phyloP scores from a whole-genome alignment of 2,797 vertebrate genomes.

The Hypotaenidia okinawae region DNA sequence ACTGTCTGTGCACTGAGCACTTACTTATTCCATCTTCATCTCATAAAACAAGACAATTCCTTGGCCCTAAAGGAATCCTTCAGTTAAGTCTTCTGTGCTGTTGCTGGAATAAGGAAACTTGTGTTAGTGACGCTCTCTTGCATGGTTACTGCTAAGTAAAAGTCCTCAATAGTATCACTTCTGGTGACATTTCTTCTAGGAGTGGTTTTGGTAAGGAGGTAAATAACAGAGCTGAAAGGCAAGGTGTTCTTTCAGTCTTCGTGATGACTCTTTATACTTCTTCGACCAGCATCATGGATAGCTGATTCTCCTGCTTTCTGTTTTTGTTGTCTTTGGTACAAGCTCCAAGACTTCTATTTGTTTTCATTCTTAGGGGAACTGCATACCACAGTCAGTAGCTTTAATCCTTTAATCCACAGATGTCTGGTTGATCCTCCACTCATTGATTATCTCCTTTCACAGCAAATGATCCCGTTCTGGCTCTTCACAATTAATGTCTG shows the following conservation, averaged over 20 bases:
- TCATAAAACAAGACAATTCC: neutral
- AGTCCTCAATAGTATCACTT: neutral
- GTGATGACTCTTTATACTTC: neutral
- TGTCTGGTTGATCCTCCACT: constrained; percentile 10
- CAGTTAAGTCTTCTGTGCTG: neutral
- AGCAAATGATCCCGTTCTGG: neutral
- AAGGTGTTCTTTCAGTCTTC: neutral
- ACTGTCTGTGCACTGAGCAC: neutral
- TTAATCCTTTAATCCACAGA: constrained; percentile 33
- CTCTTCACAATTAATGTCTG: neutral
- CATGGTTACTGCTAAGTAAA: neutral
- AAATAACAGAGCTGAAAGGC: neutral
- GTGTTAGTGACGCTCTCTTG: neutral
- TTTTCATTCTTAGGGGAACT: neutral
- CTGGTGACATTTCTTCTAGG: neutral
- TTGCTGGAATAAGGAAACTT: neutral
- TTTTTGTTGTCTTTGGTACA: neutral
- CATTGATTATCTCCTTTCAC: neutral
- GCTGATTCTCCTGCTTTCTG: constrained; percentile 6
- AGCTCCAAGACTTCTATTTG: neutral
- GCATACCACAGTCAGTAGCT: neutral
- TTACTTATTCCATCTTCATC: neutral
- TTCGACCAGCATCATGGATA: neutral
- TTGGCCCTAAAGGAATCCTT: neutral
- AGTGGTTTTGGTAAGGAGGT: neutral